A percentile compares a stretch with the other conserved stretches of the same genome.
These are phyloP conservation scores for Eupithecia exiguata DNA, from an alignment of 2,888 invertebrate genomes.

Conservation along the genomic window DNA sequence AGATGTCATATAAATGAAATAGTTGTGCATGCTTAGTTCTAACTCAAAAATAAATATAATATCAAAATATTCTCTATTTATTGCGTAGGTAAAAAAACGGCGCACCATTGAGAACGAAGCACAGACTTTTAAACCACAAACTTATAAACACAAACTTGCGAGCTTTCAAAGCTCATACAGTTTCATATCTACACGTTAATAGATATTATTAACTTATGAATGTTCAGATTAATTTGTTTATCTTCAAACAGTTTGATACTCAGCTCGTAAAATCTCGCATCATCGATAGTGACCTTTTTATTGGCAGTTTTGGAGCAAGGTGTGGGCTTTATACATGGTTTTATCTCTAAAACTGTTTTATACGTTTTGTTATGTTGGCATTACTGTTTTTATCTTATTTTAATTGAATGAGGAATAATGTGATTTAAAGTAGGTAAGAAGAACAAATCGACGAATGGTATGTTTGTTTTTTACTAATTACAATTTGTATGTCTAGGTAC, in stretches of 20 bases:
- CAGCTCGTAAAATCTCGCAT: constrained; percentile 33
- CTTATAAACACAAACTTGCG: not conserved
- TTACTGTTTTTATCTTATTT: constrained; percentile 11
- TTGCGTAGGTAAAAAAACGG: not conserved
- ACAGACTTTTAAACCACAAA: not conserved
- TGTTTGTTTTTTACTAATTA: not conserved
- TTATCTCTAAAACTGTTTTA: constrained; percentile 20
- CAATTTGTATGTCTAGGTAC: not conserved
- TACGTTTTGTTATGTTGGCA: constrained; percentile 21
- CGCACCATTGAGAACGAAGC: not conserved
- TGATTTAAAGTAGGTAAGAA: not conserved
- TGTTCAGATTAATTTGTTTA: constrained; percentile 64
- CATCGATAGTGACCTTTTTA: constrained; percentile 29
- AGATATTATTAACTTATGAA: not conserved
- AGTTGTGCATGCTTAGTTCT: not conserved
- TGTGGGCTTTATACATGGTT: constrained; percentile 29
- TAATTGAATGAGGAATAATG: constrained; percentile 9
- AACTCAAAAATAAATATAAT: not conserved
- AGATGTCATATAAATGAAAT: not conserved
- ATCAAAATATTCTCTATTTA: not conserved
- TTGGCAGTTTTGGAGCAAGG: constrained; percentile 30
- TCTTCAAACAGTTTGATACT: constrained; percentile 43
- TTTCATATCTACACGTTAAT: constrained; percentile 24
- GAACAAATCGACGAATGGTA: not conserved
- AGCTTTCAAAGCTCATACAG: constrained; percentile 2